phyloP scores from a whole-genome alignment of 64 coral and sea anemone genomes.

The Astreopora myriophthalma region DNA sequence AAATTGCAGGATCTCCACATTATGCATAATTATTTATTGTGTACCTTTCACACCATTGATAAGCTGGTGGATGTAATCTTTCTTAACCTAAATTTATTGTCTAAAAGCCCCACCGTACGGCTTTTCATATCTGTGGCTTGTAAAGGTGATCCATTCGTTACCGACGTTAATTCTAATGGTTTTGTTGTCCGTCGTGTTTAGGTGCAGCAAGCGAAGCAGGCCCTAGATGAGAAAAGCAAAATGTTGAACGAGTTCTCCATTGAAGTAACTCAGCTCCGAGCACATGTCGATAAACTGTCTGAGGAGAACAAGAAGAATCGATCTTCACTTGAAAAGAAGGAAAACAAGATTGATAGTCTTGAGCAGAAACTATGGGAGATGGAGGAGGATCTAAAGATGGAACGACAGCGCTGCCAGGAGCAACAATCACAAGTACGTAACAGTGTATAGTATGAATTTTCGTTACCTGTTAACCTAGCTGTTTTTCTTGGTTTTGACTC shows the following conservation, averaged over 20 bases:
- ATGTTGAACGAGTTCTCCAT: constrained; percentile 28
- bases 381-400: neutral
- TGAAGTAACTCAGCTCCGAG: constrained; percentile 30
- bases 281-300: constrained; percentile 30
- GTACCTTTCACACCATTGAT: no score
- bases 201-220: neutral
- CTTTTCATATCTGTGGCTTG: no score
- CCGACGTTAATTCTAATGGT: no score
- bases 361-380: constrained; percentile 15
- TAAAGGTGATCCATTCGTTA: no score
- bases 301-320: constrained; percentile 41
- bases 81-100: no score
- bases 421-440: neutral
- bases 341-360: constrained; percentile 24
- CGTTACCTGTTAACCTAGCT: no score
- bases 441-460: neutral
- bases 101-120: no score
- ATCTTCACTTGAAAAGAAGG: constrained; percentile 28
- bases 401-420: neutral
- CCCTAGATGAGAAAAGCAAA: neutral
- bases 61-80: no score
- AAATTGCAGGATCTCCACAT: no score
- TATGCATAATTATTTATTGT: no score
- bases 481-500: no score
- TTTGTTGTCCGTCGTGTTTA: no score